Base-by-base conservation (phyloP, 2,797 vertebrate species). In the Dermochelys coriacea region DNA sequence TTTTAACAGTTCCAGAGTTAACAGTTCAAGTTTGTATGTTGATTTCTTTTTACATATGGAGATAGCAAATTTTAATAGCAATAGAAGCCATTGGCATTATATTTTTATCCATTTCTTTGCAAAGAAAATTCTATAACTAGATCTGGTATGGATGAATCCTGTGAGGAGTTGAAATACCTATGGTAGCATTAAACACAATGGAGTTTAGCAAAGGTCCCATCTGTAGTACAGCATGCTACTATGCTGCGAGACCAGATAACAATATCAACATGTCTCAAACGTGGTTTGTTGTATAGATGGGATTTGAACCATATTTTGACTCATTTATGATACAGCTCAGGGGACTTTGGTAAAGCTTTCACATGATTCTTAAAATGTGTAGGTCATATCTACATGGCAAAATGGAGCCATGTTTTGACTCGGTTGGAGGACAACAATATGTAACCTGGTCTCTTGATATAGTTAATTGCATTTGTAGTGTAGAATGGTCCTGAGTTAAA, bases 231-330 rank as follows among this genome's bases (percentile, higher is more conserved):
- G 16, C 75, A 75, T 25, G 41, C 25, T 75, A 47, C 41, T 47
- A 47, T 47, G 23, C 92, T 78, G 41, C 59, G 19, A 94, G 92
- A 93, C 29, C 12, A 51, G 21, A 2, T 90, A 90, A 80, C 6
- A 57, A 50, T 93, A 84, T 47, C 29, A 16, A 2, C 2, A 8
- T 86, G 4, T 57, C 68, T 88, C 23, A 54, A 10, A 18, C 78
- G 0, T 34, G 55, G 64, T 92, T 87, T 23, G 12, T 52, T 3
- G 12, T 14, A 6, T 88, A 18, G 31, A 80, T 78, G 7, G 12
- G 74, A 15, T 29, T 61, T 87, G 6, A 0, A 52, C 41, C 5
- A 80, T 37, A 19, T 91, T 84, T 0, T 2, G 41, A n/a, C 1
- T 9, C 57, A 9, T 10, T 84, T 94, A 9, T 9, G 21, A 3